Base-by-base conservation (phyloP, 2,113 vertebrate genomes). In the Promerops cafer region DNA sequence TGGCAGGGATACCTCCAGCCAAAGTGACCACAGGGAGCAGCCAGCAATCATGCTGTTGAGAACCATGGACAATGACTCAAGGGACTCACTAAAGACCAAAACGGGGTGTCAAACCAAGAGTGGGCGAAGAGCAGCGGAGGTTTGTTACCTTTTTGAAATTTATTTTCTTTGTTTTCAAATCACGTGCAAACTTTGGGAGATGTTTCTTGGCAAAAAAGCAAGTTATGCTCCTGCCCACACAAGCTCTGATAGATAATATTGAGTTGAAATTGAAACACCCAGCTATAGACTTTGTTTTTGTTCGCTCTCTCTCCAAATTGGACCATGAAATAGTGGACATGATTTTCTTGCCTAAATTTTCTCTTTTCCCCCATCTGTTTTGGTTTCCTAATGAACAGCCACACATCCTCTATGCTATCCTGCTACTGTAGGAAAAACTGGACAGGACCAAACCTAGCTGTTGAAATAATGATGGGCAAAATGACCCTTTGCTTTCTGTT, bases 81-180 rank as follows among this genome's bases (percentile, higher is more conserved):
- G 47, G 22, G 31, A 72, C 75, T 82, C 28, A 52, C 28, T 61
- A 39, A 60, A 56, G 16, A 26, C 33, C 30, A 19, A 94, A 94
- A 28, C 40, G 60, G 30, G 13, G 7, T 74, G 31, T 79, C 49
- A 87, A 56, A 68, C 13, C 70, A 75, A 72, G 63, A 61, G 24
- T 11, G n/a, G 18, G 3, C 0, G 9, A 80, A 44, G n/a, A 66
- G 39, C 3, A 3, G 37, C 60, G 77, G 45, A 76, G 13, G 53
- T 90, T 87, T 78, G 54, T 94, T 97, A 84, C 83, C 68, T 96
- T 86, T 84, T 77, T 63, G 95, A 97, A 95, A 96, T 83, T 83
- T 53, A 24, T 72, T 97, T 96, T 97, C 90, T 93, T 97, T 94
- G n/a, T 88, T 92, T 90, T 27, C 69, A 96, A 94, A 82, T 70